These are phyloP conservation scores for Cyrtodaria siliqua DNA, from an alignment of 2,888 invertebrate species.

Conservation along the genomic window DNA sequence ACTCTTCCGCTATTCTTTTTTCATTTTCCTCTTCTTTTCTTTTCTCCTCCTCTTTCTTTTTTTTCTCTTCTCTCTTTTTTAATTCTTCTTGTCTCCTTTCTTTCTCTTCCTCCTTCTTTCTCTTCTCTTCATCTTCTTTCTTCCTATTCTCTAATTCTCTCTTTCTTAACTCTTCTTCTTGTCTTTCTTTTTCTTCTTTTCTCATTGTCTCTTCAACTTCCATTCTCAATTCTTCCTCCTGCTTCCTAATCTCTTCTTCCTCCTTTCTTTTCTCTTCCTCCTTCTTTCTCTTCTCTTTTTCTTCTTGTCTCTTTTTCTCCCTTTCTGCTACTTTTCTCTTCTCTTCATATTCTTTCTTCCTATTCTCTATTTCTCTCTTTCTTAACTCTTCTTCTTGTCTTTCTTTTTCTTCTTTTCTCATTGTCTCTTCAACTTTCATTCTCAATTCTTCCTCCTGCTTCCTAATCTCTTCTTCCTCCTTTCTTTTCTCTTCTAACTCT, in stretches of 20 bases:
- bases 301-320: background rate
- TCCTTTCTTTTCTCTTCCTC: constrained; percentile 7
- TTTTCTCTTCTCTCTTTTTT: background rate
- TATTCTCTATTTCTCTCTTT: background rate
- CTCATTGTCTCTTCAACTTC: constrained; percentile 2
- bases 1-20: background rate
- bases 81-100: no score
- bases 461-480: background rate
- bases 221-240: constrained; percentile 34
- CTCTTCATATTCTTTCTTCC: background rate
- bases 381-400: background rate
- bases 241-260: constrained; percentile 25
- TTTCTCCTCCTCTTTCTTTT: no score
- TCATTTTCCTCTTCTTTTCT: no score
- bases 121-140: background rate
- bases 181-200: constrained; percentile 2
- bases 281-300: background rate
- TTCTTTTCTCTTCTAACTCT: constrained; percentile 33
- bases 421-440: background rate
- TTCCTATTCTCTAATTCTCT: no score
- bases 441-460: no score
- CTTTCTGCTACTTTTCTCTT: no score
- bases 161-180: no score
- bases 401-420: background rate
- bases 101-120: no score